These are phyloP conservation scores for Andricus quercusramuli DNA, from an alignment of 2,888 invertebrate genomes.

Conservation along the genomic window DNA sequence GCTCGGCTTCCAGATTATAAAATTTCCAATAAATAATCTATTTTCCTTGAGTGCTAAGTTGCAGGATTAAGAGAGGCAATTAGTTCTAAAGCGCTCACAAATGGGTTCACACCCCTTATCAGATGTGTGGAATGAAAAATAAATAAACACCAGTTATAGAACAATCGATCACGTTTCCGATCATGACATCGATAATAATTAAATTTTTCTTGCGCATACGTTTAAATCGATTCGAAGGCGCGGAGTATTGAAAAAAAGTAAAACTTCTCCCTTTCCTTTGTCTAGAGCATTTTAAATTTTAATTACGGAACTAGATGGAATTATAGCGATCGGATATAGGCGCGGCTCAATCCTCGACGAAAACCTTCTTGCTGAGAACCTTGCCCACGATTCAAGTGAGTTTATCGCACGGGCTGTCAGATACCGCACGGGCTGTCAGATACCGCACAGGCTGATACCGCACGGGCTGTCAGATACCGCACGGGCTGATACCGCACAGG, in stretches of 20 bases:
- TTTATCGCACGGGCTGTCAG: neutral
- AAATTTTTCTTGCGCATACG: neutral
- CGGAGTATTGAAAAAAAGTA: neutral
- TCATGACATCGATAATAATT: slow-evolving; percentile 13
- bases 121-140: neutral
- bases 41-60: too few relatives aligned
- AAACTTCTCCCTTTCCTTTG: slow-evolving; percentile 25
- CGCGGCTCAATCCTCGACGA: slow-evolving; percentile 11
- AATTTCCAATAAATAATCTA: too few relatives aligned
- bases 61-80: too few relatives aligned
- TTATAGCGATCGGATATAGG: slow-evolving; percentile 40
- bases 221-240: neutral
- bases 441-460: too few relatives aligned
- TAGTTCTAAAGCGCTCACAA: neutral
- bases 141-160: slow-evolving; percentile 5
- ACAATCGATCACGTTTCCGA: slow-evolving; percentile 35
- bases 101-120: neutral
- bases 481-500: too few relatives aligned
- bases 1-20: too few relatives aligned
- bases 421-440: too few relatives aligned
- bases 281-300: slow-evolving; percentile 34
- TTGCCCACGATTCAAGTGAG: slow-evolving; percentile 31
- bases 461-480: too few relatives aligned
- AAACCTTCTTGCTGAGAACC: slow-evolving; percentile 20
- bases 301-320: slow-evolving; percentile 3